Conservation (phyloP, 2,797 vertebrate species). For the Mormyrus hasselquistii region DNA sequence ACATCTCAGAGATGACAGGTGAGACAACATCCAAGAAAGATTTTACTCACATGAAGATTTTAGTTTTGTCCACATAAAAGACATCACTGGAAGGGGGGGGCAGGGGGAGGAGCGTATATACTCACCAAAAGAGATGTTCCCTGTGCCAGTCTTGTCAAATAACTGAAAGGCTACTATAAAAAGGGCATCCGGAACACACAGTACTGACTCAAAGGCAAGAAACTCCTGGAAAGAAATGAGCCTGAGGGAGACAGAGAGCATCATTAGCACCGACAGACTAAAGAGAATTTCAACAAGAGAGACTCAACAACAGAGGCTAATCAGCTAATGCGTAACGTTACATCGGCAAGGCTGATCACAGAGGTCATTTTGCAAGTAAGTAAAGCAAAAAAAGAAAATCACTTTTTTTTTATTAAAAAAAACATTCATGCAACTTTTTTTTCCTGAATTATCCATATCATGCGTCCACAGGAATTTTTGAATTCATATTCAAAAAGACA, state of each 20-base stretch:
- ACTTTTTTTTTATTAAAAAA: neutral
- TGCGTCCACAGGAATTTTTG: conserved; percentile 17
- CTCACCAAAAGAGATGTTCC: conserved; percentile 91
- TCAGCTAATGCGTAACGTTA: neutral
- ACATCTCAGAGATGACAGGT: neutral
- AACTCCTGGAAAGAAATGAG: conserved; percentile 98
- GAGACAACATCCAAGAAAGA: neutral
- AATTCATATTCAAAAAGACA: neutral
- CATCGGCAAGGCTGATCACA: neutral
- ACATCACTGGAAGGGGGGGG: neutral
- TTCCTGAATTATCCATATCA: conserved; percentile 14
- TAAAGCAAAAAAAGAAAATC: conserved; percentile 12
- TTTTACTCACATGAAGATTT: neutral
- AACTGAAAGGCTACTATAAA: conserved; percentile 97
- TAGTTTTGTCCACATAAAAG: neutral
- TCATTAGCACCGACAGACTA: neutral
- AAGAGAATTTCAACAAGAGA: neutral
- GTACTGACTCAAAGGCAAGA: conserved; percentile 92
- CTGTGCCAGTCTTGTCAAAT: conserved; percentile 93
- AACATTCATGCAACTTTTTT: conserved; percentile 18
- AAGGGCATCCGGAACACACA: conserved; percentile 93
- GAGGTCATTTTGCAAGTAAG: neutral
- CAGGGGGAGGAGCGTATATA: neutral
- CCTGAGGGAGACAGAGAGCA: conserved; percentile 51
- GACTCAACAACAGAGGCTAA: neutral